Base-by-base conservation (phyloP, 2,888 invertebrate genomes). In the Temnothorax rugatulus region DNA sequence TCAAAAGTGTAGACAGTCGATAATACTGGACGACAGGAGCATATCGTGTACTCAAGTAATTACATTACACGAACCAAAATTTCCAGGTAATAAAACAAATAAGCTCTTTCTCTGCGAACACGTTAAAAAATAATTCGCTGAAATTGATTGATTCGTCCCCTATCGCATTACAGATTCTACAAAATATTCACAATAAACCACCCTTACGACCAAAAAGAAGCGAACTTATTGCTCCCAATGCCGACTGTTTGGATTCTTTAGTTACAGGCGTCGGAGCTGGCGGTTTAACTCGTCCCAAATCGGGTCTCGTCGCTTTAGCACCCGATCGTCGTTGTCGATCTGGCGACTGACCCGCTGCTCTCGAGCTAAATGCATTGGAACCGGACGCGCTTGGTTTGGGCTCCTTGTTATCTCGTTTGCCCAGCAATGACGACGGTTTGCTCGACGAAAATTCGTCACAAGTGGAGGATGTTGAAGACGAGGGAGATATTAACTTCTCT, bases 181-280 rank as follows among this genome's bases (percentile, higher is more conserved):
- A 21, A 79, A 61, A 38, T 50, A 73, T 86, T 95, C 96, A 97
- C 92, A 98, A 96, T 91, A 98, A 96, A 76, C 98, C 98, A 74
- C 98, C 98, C 93, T 98, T 98, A 86, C 98, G 96, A 54, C 98
- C 98, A 95, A 98, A 98, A 74, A 98, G 95, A 91, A 98, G 95
- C 84, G 97, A 97, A 95, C 97, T 97, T 88, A 98, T 96, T 64
- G 97, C 97, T 83, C 98, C 98, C 52, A 98, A 96, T 74, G 97
- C 96, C 8, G 96, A 95, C 87, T 96, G 96, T 71, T 95, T 93
- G 90, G 93, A 92, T 86, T 94, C 94, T 86, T 94, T 93, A n/a
- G 93, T 93, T 47, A 91, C 91, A 34, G 91, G 86, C 57, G 92
- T 84, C 8, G 91, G 52, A 11, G 88, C 89, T 4, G 88, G 86